Evolutionary conservation across 2,888 invertebrate species (phyloP), one percentile per base, ranked within the genome.

Genomic region (Argyresthia albistria): DNA sequence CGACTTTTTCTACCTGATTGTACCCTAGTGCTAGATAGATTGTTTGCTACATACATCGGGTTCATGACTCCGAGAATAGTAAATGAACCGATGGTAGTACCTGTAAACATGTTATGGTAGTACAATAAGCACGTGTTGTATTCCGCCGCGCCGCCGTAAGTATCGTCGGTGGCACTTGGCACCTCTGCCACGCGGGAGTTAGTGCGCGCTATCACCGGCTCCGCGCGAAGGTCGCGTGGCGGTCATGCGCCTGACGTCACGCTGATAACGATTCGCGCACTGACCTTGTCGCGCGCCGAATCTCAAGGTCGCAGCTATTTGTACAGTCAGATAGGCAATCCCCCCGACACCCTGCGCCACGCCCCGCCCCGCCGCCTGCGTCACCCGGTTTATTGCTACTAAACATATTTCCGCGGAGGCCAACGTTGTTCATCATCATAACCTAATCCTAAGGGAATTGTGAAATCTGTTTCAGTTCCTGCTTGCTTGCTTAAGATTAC

Each of bases 281-380:
- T 84, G 86, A 84, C 86, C 86, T 86, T 87, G 86, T 75, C 82
- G 77, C 76, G 78, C 80, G 82, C 83, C 82, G 77, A 87, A 87
- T 78, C 71, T 75, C 86, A 86, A 87, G 86, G 86, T 82, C 73
- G 75, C 75, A 70, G 77, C 80, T 83, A 84, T 87, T 86, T 84
- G 86, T 78, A 84, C 76, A 78, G 78, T 73, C 77, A 76, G 77
- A 82, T 80, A 80, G 75, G 66, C 68, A 63, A 67, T 67, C 65
- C 60, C 63, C 54, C 53, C 53, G 56, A 59, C 59, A 58, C 55
- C 59, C 54, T 58, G 60, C 59, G 60, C 60, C 52, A 58, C 59
- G 47, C 59, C 58, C 56, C 59, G 58, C 69, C 71, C 67, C 75
- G 72, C 73, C 76, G 76, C 74, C 74, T 74, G 77, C 72, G 25